Evolutionary conservation across 2,113 vertebrate genomes (phyloP).

Genomic region (Periophthalmus modestus): DNA sequence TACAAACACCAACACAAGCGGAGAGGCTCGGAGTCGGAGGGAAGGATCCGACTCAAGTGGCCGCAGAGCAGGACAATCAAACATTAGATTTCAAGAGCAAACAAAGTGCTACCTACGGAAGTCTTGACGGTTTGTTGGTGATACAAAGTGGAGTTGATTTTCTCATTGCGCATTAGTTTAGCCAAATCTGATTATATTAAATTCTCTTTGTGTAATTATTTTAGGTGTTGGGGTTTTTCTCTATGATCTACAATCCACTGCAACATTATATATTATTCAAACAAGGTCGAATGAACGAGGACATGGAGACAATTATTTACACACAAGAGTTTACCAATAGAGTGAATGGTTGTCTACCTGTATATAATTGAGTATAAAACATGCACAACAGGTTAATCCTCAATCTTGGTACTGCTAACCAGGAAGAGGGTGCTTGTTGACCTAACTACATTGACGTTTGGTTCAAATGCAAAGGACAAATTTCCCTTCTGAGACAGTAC

Average conservation of each 20-base stretch:
- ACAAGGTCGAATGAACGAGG: no score
- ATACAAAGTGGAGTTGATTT: background rate
- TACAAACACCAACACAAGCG: conserved; percentile 21
- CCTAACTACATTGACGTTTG: background rate
- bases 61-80: conserved; percentile 60
- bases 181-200: background rate
- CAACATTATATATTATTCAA: no score
- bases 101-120: conserved; percentile 45
- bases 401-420: background rate
- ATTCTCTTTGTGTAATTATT: background rate
- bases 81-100: conserved; percentile 45
- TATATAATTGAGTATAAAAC: background rate
- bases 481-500: no score
- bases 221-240: no score
- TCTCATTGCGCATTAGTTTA: background rate
- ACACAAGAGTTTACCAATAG: no score
- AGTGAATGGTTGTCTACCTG: no score
- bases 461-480: no score
- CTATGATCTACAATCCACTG: no score
- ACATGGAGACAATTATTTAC: no score
- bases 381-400: no score
- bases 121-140: conserved; percentile 16
- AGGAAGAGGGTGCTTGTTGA: background rate
- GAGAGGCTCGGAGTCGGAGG: conserved; percentile 77
- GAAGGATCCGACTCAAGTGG: conserved; percentile 83